A percentile compares a stretch with the other conserved stretches of the same genome.
Conservation (phyloP, 2,797 vertebrate species). For the Platyrinchus mystaceus region DNA sequence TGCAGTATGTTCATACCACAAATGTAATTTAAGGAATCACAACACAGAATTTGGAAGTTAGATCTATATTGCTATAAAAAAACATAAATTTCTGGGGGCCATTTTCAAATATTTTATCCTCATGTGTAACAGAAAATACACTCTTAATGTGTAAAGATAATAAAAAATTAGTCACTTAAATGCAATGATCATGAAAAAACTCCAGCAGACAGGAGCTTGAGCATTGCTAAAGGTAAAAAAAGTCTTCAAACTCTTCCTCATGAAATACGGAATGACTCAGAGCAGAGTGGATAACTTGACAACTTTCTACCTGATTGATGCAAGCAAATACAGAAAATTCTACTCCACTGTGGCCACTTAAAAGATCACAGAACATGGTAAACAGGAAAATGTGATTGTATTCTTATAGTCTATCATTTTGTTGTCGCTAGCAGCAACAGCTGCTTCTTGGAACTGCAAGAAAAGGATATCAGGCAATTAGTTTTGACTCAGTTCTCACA, state of each 20-base stretch:
- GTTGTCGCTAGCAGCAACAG: slow-evolving; percentile 11
- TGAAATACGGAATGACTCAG: not conserved
- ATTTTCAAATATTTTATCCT: not conserved
- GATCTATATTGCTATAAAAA: not conserved
- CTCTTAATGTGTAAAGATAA: not conserved
- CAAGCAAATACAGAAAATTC: slow-evolving; percentile 3
- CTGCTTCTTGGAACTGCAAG: not conserved
- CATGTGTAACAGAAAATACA: not conserved
- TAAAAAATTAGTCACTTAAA: not conserved
- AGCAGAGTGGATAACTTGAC: not conserved
- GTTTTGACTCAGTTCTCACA: slow-evolving; percentile 14
- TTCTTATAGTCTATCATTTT: not conserved
- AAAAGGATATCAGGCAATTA: not conserved
- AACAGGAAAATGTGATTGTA: not conserved
- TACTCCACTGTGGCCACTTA: not conserved
- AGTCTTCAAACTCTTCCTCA: not conserved
- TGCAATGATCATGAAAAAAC: not conserved
- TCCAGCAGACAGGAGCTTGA: not conserved
- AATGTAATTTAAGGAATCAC: not conserved
- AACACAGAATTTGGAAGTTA: not conserved
- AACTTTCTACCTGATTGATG: not conserved
- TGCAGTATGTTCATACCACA: not conserved
- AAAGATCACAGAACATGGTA: not conserved
- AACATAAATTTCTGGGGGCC: not conserved
- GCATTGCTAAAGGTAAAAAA: not conserved